Conservation (phyloP, 1,140 invertebrate species). For the Listronotus bonariensis region DNA sequence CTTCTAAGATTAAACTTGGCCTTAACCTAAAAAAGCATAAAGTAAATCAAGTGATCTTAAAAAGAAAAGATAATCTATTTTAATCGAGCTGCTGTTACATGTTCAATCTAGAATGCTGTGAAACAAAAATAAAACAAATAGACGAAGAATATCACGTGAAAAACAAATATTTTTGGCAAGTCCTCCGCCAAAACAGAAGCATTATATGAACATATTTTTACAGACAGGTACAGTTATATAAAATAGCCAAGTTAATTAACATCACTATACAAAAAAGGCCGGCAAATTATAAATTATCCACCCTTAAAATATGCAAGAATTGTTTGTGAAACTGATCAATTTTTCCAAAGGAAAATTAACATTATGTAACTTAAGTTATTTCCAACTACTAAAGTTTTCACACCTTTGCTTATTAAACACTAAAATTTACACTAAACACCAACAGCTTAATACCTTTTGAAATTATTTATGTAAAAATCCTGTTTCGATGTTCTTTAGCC, state of each 20-base stretch:
- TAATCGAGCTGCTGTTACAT: not conserved
- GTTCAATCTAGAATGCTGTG: not conserved
- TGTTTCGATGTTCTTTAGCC: conserved; percentile 13
- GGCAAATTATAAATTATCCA: too few relatives aligned
- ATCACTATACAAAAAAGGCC: too few relatives aligned
- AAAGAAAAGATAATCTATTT: conserved; percentile 2
- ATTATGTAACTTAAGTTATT: not conserved
- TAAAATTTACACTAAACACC: not conserved
- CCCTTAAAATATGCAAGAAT: too few relatives aligned
- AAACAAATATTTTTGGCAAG: conserved; percentile 33
- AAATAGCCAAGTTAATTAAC: not conserved
- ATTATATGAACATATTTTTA: not conserved
- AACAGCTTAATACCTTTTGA: not conserved
- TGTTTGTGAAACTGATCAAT: too few relatives aligned
- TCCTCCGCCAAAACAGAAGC: not conserved
- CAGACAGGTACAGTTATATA: not conserved
- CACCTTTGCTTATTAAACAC: not conserved
- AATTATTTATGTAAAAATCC: conserved; percentile 1
- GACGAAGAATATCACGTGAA: conserved; percentile 17
- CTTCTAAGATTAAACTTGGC: conserved; percentile 15
- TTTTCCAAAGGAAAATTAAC: too few relatives aligned
- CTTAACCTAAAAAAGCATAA: conserved; percentile 30
- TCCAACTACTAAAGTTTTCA: not conserved
- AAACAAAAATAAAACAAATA: conserved; percentile 27
- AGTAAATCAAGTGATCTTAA: conserved; percentile 15